A percentile compares a stretch with the other conserved stretches of the same genome.
These are phyloP conservation scores for Phymastichus coffea DNA, from an alignment of 1,140 invertebrate genomes.

Conservation along the genomic window DNA sequence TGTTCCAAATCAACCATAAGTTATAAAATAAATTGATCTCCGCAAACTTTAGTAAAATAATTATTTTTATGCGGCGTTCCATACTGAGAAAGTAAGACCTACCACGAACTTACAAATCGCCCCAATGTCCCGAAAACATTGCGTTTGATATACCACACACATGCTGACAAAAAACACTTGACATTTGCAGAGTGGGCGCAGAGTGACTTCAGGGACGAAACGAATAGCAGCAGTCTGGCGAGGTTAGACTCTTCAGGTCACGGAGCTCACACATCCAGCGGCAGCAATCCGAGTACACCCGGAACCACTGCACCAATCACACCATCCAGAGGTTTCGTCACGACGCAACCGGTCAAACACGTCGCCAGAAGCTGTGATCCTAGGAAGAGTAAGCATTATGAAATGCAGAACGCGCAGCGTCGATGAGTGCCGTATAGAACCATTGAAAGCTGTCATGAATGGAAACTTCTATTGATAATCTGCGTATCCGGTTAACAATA, in stretches of 20 bases:
- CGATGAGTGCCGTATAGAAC: too few relatives aligned
- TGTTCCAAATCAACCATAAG: too few relatives aligned
- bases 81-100: too few relatives aligned
- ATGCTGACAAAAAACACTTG: too few relatives aligned
- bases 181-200: slow-evolving; percentile 78
- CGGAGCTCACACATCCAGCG: slow-evolving; percentile 49
- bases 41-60: too few relatives aligned
- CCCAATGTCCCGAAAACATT: too few relatives aligned
- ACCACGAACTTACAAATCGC: too few relatives aligned
- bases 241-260: slow-evolving; percentile 49
- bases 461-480: slow-evolving; percentile 29
- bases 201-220: slow-evolving; percentile 77
- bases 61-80: too few relatives aligned
- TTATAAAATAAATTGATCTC: too few relatives aligned
- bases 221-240: slow-evolving; percentile 59
- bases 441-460: too few relatives aligned
- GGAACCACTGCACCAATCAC: slow-evolving; percentile 56
- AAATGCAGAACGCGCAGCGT: too few relatives aligned
- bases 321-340: slow-evolving; percentile 62
- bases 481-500: slow-evolving; percentile 45
- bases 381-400: slow-evolving; percentile 46
- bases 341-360: slow-evolving; percentile 42
- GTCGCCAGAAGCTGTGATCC: slow-evolving; percentile 44
- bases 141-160: too few relatives aligned
- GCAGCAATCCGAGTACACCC: slow-evolving; percentile 62